These are phyloP conservation scores for Liposcelis brunnea DNA, from an alignment of 2,888 invertebrate genomes.

Conservation along the genomic window DNA sequence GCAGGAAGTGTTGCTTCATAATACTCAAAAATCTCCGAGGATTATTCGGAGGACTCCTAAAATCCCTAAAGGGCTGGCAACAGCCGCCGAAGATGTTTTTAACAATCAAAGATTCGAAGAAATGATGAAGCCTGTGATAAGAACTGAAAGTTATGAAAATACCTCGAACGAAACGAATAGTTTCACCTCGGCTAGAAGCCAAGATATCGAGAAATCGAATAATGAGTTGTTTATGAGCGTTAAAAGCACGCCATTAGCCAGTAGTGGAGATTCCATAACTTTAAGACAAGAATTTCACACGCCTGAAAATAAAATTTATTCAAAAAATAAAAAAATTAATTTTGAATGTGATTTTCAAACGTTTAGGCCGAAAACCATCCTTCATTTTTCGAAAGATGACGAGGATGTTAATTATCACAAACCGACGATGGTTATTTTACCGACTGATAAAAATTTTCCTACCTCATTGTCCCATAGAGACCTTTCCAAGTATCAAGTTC, in stretches of 20 bases:
- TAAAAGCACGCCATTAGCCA: constrained; percentile 13
- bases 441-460: constrained; percentile 4
- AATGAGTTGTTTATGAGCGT: constrained; percentile 14
- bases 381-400: not conserved
- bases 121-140: not conserved
- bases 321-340: too few relatives aligned
- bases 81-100: constrained; percentile 45
- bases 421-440: constrained; percentile 4
- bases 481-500: not conserved
- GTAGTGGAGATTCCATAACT: constrained; percentile 13
- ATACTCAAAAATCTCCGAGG: constrained; percentile 30
- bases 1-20: not conserved
- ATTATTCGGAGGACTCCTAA: constrained; percentile 47
- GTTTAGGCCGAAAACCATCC: not conserved
- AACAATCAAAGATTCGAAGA: constrained; percentile 26
- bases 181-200: constrained; percentile 15
- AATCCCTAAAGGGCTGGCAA: constrained; percentile 43
- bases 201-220: constrained; percentile 10
- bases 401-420: constrained; percentile 6
- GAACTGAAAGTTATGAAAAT: not conserved
- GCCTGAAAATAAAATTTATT: not conserved
- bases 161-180: constrained; percentile 15
- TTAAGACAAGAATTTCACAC: constrained; percentile 12
- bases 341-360: too few relatives aligned
- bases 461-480: not conserved